Percentiles rank a stretch among this genome's conserved stretches.
These are phyloP conservation scores for Cotesia typhae DNA, from an alignment of 1,140 invertebrate species.

Conservation along the genomic window DNA sequence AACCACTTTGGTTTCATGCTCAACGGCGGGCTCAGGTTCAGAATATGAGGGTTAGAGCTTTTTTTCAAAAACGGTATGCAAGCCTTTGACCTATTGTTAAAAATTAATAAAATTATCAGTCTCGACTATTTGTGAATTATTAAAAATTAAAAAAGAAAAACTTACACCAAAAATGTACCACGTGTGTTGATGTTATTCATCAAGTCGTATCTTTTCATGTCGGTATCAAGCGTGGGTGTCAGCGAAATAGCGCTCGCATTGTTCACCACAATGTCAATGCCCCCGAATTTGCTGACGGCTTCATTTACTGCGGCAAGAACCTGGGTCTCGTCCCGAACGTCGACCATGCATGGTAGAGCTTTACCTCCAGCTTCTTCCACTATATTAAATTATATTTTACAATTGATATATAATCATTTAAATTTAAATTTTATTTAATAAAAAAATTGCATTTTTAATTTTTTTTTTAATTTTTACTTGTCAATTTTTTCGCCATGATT, in stretches of 20 bases:
- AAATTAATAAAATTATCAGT: background rate
- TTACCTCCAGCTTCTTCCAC: slow-evolving; percentile 92
- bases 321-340: slow-evolving; percentile 88
- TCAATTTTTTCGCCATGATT: too few species aligned
- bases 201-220: slow-evolving; percentile 96
- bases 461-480: too few species aligned
- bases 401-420: too few species aligned
- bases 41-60: slow-evolving; percentile 92
- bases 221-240: slow-evolving; percentile 84
- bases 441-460: too few species aligned
- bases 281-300: slow-evolving; percentile 92
- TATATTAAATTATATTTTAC: slow-evolving; percentile 56
- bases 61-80: slow-evolving; percentile 92
- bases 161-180: slow-evolving; percentile 92
- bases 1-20: slow-evolving; percentile 94
- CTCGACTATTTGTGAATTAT: background rate
- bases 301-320: slow-evolving; percentile 86
- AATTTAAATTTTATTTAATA: too few species aligned
- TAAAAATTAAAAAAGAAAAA: slow-evolving; percentile 35
- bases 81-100: slow-evolving; percentile 80
- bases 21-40: slow-evolving; percentile 95
- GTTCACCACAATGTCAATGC: slow-evolving; percentile 95
- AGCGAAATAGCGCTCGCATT: slow-evolving; percentile 97
- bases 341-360: slow-evolving; percentile 91
- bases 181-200: slow-evolving; percentile 93